These are phyloP conservation scores for Petrocephalus microphthalmus DNA, from an alignment of 2,113 vertebrate species.

Conservation along the genomic window DNA sequence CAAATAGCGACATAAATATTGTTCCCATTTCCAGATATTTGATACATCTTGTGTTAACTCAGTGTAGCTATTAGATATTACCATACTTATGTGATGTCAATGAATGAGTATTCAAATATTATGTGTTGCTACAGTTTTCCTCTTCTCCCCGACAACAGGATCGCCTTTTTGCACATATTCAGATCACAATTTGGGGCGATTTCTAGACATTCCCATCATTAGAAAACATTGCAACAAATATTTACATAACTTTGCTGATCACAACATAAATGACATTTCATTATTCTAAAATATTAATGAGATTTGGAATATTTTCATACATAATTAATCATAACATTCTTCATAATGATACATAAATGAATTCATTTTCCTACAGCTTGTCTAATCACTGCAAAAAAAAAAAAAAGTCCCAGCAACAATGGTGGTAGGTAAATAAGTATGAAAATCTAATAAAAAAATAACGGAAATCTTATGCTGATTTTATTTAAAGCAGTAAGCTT, in stretches of 20 bases:
- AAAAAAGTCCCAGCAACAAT: neutral
- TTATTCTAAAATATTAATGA: slow-evolving; percentile 4
- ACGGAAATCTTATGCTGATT: neutral
- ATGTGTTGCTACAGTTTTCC: neutral
- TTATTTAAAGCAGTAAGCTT: neutral
- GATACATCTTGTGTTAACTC: neutral
- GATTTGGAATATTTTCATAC: neutral
- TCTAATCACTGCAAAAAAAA: neutral
- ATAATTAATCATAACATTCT: slow-evolving; percentile 1
- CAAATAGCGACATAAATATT: neutral
- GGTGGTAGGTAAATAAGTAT: neutral
- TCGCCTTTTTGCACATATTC: neutral
- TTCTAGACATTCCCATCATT: neutral
- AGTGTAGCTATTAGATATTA: neutral
- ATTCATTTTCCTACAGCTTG: slow-evolving; percentile 3
- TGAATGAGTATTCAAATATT: neutral
- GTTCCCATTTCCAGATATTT: neutral
- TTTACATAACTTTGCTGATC: slow-evolving; percentile 9
- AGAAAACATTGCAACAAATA: neutral
- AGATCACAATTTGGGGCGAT: neutral
- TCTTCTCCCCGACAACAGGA: neutral
- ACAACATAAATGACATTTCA: slow-evolving; percentile 2
- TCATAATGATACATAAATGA: slow-evolving; percentile 1
- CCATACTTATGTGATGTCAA: neutral
- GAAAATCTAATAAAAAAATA: too few relatives aligned